These are phyloP conservation scores for Cepaea hortensis DNA, from an alignment of 2,888 invertebrate species.

Conservation along the genomic window DNA sequence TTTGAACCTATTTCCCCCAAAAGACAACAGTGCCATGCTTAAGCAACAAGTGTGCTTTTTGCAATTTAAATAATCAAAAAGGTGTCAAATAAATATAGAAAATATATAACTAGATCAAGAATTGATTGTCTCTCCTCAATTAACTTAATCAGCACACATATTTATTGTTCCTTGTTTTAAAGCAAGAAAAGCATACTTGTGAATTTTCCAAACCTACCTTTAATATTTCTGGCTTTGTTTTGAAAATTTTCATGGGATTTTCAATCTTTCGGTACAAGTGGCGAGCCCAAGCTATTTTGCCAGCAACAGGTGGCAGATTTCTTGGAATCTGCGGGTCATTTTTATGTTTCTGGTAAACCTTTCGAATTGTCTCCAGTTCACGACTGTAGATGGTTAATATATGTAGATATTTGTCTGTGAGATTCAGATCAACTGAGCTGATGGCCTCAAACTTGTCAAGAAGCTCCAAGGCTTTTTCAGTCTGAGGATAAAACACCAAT, in stretches of 20 bases:
- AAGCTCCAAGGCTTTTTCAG: constrained; percentile 75
- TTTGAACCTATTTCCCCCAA: no score
- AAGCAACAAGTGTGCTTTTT: no score
- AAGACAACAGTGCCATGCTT: no score
- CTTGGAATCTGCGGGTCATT: constrained; percentile 91
- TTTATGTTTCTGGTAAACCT: constrained; percentile 89
- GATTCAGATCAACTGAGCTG: constrained; percentile 73
- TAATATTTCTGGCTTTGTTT: constrained; percentile 74
- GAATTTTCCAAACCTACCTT: constrained; percentile 57
- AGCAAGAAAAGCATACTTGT: no score
- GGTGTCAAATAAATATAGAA: no score
- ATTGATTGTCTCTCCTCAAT: no score
- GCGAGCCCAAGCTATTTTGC: constrained; percentile 86
- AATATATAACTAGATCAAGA: no score
- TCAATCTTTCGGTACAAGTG: constrained; percentile 88
- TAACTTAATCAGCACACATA: no score
- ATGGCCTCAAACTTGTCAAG: constrained; percentile 75
- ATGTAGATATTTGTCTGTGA: constrained; percentile 76
- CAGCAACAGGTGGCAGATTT: constrained; percentile 93
- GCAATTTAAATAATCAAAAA: no score
- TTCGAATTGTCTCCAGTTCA: constrained; percentile 86
- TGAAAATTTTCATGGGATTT: constrained; percentile 83
- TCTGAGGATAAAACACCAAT: constrained; percentile 61
- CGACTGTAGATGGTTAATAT: constrained; percentile 80
- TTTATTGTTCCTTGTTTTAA: no score